A percentile compares a stretch with the other conserved stretches of the same genome.
These are phyloP conservation scores for Zosterops japonicus DNA, from an alignment of 2,113 vertebrate species.

Conservation along the genomic window DNA sequence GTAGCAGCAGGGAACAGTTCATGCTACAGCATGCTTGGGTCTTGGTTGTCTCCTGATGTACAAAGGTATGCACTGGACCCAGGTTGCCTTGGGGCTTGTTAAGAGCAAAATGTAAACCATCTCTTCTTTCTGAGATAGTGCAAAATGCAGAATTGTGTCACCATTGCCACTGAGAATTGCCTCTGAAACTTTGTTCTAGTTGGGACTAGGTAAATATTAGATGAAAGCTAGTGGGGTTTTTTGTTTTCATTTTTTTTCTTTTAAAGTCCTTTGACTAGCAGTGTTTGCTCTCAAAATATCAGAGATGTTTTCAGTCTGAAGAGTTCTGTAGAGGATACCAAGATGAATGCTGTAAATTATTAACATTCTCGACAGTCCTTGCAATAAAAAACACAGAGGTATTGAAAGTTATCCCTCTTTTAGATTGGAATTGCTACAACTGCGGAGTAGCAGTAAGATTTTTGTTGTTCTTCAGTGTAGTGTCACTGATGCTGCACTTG, in stretches of 20 bases:
- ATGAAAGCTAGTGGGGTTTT: background rate
- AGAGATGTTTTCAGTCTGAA: background rate
- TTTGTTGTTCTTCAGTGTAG: background rate
- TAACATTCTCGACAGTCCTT: background rate
- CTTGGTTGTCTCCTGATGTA: background rate
- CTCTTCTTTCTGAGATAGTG: background rate
- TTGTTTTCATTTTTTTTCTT: background rate
- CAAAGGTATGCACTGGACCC: background rate
- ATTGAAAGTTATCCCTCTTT: background rate
- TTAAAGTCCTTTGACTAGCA: background rate
- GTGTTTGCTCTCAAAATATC: slow-evolving; percentile 5
- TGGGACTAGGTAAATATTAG: background rate
- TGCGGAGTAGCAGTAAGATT: background rate
- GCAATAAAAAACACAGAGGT: background rate
- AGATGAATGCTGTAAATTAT: background rate
- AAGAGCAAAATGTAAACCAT: background rate
- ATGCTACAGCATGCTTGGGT: background rate
- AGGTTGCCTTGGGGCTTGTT: background rate
- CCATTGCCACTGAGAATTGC: background rate
- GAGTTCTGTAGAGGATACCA: background rate
- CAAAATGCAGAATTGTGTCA: background rate
- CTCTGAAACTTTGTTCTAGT: background rate
- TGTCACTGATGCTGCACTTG: background rate
- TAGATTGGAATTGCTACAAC: background rate
- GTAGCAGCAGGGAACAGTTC: background rate